These are phyloP conservation scores for Drosophila burlai DNA, from an alignment of 1,140 invertebrate species.

Conservation along the genomic window DNA sequence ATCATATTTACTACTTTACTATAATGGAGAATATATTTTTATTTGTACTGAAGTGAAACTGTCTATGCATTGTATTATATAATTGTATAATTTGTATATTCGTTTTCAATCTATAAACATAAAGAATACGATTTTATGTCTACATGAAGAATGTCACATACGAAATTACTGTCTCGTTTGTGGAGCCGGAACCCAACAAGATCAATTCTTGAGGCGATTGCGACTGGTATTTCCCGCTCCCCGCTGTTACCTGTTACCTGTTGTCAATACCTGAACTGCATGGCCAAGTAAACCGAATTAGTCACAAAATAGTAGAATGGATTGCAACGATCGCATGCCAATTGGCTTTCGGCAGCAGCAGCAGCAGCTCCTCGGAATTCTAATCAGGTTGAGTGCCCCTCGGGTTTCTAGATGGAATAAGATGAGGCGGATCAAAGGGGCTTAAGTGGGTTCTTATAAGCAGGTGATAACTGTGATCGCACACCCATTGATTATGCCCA, in stretches of 20 bases:
- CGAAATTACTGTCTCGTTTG: background rate
- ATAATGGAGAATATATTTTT: too few species aligned
- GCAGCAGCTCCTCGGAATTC: slow-evolving; percentile 33
- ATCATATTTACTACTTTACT: background rate
- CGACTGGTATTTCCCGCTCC: slow-evolving; percentile 41
- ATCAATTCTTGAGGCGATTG: slow-evolving; percentile 23
- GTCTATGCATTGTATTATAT: too few species aligned
- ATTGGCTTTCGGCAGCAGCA: slow-evolving; percentile 17
- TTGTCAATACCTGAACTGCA: slow-evolving; percentile 40
- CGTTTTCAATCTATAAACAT: background rate
- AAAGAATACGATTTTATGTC: background rate
- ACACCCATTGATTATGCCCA: slow-evolving; percentile 2
- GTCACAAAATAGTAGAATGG: slow-evolving; percentile 42
- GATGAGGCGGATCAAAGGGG: background rate
- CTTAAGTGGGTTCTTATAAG: slow-evolving; percentile 4
- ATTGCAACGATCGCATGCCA: slow-evolving; percentile 53
- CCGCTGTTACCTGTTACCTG: slow-evolving; percentile 24
- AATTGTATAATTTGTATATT: too few species aligned
- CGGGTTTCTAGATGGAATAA: background rate
- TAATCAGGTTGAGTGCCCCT: slow-evolving; percentile 29
- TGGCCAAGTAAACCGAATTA: slow-evolving; percentile 55
- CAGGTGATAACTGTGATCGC: slow-evolving; percentile 21
- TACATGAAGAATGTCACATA: background rate
- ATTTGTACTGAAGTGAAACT: too few species aligned
- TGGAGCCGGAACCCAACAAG: slow-evolving; percentile 45